Evolutionary conservation across 2,113 vertebrate species (phyloP).

Genomic region (Noctilio leporinus): DNA sequence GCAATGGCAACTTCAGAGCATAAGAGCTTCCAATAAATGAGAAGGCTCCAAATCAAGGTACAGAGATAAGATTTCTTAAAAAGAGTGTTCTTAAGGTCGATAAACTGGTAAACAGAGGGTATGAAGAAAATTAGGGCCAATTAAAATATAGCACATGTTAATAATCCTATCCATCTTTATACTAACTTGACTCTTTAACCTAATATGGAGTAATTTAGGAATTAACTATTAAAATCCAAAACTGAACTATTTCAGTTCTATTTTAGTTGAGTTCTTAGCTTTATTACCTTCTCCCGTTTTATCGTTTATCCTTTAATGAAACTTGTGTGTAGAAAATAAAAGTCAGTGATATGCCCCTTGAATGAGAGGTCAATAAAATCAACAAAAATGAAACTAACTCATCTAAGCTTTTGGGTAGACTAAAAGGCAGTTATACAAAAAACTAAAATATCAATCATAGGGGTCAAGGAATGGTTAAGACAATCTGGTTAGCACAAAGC

Average conservation of each 20-base stretch:
- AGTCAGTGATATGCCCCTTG: neutral
- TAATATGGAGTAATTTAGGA: conserved; percentile 10
- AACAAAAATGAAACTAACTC: neutral
- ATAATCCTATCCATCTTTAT: neutral
- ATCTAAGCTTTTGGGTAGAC: neutral
- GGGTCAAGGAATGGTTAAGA: neutral
- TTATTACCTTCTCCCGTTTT: neutral
- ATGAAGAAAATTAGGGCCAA: neutral
- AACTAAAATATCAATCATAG: neutral
- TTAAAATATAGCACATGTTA: neutral
- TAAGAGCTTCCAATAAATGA: neutral
- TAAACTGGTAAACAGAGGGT: neutral
- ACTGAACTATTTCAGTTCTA: neutral
- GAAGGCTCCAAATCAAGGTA: conserved; percentile 1
- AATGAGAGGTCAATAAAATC: neutral
- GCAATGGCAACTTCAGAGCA: neutral
- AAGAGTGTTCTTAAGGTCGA: neutral
- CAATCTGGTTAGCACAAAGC: neutral
- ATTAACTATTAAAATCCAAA: neutral
- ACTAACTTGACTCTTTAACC: neutral
- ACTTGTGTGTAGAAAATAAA: neutral
- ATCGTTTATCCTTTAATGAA: conserved; percentile 23
- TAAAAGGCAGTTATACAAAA: neutral
- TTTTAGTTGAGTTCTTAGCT: neutral
- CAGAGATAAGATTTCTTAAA: neutral